Evolutionary conservation across 1,140 invertebrate genomes (phyloP).

Genomic region (Zophobas morio): DNA sequence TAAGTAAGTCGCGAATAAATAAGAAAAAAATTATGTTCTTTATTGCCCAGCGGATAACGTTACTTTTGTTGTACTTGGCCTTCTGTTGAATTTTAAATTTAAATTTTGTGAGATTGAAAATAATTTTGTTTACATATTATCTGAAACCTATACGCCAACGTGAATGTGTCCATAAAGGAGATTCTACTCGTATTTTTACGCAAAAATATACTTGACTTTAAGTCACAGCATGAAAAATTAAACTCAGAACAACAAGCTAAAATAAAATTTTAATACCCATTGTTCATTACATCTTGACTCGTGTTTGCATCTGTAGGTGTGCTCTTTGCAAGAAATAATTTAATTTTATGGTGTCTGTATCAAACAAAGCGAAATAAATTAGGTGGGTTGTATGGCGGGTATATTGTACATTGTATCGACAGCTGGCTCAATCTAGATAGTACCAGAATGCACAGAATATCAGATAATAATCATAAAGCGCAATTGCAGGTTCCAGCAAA

Average conservation of each 20-base stretch:
- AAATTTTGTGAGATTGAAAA: no score
- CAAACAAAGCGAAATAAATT: slow-evolving; percentile 30
- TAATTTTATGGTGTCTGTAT: slow-evolving; percentile 11
- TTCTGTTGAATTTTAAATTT: no score
- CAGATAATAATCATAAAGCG: slow-evolving; percentile 49
- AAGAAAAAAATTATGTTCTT: no score
- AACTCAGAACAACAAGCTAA: neutral
- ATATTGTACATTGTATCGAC: slow-evolving; percentile 22
- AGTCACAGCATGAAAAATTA: slow-evolving; percentile 9
- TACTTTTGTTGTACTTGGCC: no score
- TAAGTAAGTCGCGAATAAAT: no score
- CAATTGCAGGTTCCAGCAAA: slow-evolving; percentile 46
- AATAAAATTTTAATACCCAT: slow-evolving; percentile 30
- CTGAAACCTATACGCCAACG: no score
- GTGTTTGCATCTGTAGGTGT: slow-evolving; percentile 6
- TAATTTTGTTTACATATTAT: no score
- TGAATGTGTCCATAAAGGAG: no score
- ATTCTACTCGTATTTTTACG: no score
- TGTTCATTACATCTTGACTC: slow-evolving; percentile 13
- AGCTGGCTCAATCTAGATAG: slow-evolving; percentile 12
- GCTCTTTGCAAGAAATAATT: slow-evolving; percentile 17
- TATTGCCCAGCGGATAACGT: no score
- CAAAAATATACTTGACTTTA: neutral
- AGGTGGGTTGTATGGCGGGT: slow-evolving; percentile 5
- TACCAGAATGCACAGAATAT: slow-evolving; percentile 37